Evolutionary conservation across 2,797 vertebrate genomes (phyloP), one percentile per base, ranked within the genome.

Genomic region (Neosilurus mollespiculum): DNA sequence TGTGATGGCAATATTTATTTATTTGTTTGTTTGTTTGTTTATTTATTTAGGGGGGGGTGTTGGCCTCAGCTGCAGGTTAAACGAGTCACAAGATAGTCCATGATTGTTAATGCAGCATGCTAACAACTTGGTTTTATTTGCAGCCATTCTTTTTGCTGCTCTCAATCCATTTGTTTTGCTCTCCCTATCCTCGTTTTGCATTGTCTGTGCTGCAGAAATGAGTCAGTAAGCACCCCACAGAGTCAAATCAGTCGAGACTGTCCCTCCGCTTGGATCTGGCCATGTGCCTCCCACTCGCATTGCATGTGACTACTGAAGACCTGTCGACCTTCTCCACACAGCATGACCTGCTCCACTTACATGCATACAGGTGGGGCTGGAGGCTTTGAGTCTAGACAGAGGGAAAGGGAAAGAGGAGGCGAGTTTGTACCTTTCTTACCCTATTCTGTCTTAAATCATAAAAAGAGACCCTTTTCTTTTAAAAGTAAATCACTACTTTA

Each of bases 281-380:
- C 93, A 93, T 86, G 93, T 95, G 95, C 91, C 83, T 84, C 58
- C 89, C 89, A 54, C 89, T 93, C 91, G 89, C 92, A 65, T 94
- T 94, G 91, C 91, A 88, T 83, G 90, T 89, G 87, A 89, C 69
- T 65, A 87, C 88, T 87, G 49, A 59, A 1, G 75, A 88, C 10
- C 62, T 93, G 93, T 94, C 94, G 93, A 92, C 90, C 82, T 87
- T 81, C 54, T 54, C 78, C 11, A 58, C 73, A 81, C 87, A 88
- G 78, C 79, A 82, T n/a, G 54, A 65, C 69, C 80, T 78, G 80
- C 80, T 83, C 79, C 51, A 58, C 73, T 88, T 76, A 22, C 88
- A 89, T 84, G 51, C 78, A 34, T 76, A 70, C 77, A 79, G 86
- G 81, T 59, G 86, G 79, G 54, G 75, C 53, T 43, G 20, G 59